A percentile compares a stretch with the other conserved stretches of the same genome.
Evolutionary conservation across 2,888 invertebrate genomes (phyloP).

Genomic region (Caradrina clavipalpis): DNA sequence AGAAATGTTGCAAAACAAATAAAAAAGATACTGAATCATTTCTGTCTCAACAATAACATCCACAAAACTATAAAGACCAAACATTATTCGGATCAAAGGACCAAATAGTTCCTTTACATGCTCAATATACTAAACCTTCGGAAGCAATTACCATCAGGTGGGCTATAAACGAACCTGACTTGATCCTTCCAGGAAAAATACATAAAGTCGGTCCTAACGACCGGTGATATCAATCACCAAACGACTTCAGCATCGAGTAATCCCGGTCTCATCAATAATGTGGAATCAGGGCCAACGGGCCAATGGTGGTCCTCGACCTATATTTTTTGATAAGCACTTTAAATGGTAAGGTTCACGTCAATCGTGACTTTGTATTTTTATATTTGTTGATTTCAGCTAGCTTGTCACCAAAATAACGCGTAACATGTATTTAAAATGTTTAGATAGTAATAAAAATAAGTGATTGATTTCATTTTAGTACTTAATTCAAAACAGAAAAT

Average conservation of each 20-base stretch:
- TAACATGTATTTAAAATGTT: not conserved
- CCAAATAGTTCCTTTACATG: constrained; percentile 28
- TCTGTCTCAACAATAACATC: not conserved
- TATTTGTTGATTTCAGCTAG: not conserved
- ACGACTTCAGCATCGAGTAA: constrained; percentile 61
- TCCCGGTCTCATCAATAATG: constrained; percentile 67
- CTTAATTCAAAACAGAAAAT: not conserved
- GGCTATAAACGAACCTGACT: constrained; percentile 59
- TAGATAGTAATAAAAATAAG: not conserved
- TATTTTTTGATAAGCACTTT: constrained; percentile 44
- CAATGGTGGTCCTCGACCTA: constrained; percentile 38
- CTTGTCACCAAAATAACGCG: not conserved
- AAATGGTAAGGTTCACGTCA: constrained; percentile 24
- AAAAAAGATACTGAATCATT: not conserved
- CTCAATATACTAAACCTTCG: constrained; percentile 40
- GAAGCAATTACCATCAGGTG: constrained; percentile 61
- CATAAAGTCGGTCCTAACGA: constrained; percentile 66
- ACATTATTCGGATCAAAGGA: constrained; percentile 10
- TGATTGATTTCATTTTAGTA: not conserved
- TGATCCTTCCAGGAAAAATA: constrained; percentile 62
- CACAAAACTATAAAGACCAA: not conserved
- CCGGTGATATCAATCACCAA: constrained; percentile 67
- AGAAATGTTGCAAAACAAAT: not conserved
- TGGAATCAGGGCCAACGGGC: constrained; percentile 62
- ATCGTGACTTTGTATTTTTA: constrained; percentile 14